Evolutionary conservation across 2,888 invertebrate genomes (phyloP).

Genomic region (Caenorhabditis sinica): DNA sequence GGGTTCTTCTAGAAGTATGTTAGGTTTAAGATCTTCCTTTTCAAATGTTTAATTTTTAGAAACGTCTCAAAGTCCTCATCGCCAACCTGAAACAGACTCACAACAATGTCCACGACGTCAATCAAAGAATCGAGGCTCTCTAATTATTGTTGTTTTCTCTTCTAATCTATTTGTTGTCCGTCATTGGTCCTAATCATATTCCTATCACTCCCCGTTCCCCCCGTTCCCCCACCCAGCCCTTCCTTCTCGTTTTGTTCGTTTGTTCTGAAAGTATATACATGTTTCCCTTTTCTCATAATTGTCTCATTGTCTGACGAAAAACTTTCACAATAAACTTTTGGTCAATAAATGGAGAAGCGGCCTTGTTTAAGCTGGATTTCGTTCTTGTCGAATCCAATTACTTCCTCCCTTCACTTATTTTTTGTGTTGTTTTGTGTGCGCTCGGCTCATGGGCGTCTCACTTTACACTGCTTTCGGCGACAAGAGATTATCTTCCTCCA

Average conservation of each 20-base stretch:
- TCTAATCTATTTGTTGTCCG: slow-evolving; percentile 51
- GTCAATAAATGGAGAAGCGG: not conserved
- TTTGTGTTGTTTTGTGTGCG: slow-evolving; percentile 45
- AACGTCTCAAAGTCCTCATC: slow-evolving; percentile 75
- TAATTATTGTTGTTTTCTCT: slow-evolving; percentile 28
- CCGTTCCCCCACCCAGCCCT: not conserved
- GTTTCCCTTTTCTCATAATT: slow-evolving; percentile 18
- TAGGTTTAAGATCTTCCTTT: not conserved
- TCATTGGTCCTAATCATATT: slow-evolving; percentile 49
- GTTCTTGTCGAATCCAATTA: slow-evolving; percentile 38
- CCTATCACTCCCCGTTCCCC: not conserved
- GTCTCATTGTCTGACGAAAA: slow-evolving; percentile 28
- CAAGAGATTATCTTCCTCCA: slow-evolving; percentile 45
- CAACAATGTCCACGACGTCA: slow-evolving; percentile 74
- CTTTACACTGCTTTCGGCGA: slow-evolving; percentile 42
- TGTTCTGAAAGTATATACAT: slow-evolving; percentile 3
- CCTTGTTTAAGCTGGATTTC: slow-evolving; percentile 3
- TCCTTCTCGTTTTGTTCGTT: slow-evolving; percentile 7
- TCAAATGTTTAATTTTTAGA: slow-evolving; percentile 50
- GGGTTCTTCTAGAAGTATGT: slow-evolving; percentile 71
- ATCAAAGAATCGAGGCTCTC: slow-evolving; percentile 84
- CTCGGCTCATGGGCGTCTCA: slow-evolving; percentile 49
- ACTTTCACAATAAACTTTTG: slow-evolving; percentile 36
- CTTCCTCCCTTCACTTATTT: slow-evolving; percentile 23
- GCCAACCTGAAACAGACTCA: slow-evolving; percentile 76